Percentiles rank a stretch among this genome's conserved stretches.
Conservation (phyloP, 2,113 vertebrate genomes). For the Phainopepla nitens region DNA sequence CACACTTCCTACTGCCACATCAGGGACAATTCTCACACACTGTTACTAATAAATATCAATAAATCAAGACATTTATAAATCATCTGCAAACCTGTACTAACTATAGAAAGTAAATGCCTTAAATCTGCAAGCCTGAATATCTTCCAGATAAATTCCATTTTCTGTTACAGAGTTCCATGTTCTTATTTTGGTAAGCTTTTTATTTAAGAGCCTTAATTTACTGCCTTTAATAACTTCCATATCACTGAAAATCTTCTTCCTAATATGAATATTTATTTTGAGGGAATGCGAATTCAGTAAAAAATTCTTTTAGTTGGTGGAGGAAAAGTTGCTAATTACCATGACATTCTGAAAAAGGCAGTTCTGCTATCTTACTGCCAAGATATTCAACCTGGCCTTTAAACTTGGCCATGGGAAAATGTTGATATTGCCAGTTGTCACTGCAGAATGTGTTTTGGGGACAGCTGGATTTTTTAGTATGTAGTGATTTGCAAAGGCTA, state of each 20-base stretch:
- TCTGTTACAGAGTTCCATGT: neutral
- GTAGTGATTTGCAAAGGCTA: neutral
- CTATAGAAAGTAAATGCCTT: neutral
- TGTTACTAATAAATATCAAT: neutral
- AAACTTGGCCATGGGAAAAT: neutral
- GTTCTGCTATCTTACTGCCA: neutral
- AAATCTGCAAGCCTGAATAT: neutral
- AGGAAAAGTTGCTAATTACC: neutral
- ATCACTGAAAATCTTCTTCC: neutral
- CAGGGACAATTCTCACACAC: neutral
- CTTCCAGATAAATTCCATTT: neutral
- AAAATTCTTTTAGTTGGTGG: neutral
- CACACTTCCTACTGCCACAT: neutral
- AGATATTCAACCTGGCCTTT: neutral
- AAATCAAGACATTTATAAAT: neutral
- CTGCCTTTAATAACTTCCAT: neutral
- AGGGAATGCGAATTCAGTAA: neutral
- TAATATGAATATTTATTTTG: neutral
- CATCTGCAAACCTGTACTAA: neutral
- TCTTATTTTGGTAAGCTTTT: neutral
- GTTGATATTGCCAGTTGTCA: neutral
- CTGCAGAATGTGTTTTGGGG: neutral
- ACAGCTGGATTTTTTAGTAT: neutral
- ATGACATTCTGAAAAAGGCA: neutral
- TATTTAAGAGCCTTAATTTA: neutral